Percentiles rank a stretch among this genome's conserved stretches.
These are phyloP conservation scores for Enteromius viviparus DNA, from an alignment of 2,797 vertebrate species.

Conservation along the genomic window DNA sequence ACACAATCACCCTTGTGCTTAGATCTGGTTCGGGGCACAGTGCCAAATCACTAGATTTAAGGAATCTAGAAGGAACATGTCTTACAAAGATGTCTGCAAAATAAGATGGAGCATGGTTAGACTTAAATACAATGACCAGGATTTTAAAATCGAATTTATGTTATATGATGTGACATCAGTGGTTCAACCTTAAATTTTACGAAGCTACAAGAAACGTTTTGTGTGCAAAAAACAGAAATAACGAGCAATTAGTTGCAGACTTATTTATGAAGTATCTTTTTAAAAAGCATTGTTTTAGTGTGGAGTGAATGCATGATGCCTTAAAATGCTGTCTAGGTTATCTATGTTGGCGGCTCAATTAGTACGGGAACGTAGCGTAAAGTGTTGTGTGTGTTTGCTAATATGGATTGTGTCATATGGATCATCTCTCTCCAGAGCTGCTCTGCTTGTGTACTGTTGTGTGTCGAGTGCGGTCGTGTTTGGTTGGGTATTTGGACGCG, in stretches of 20 bases:
- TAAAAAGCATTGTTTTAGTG: background rate
- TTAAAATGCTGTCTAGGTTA: background rate
- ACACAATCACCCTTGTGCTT: no score
- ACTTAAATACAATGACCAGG: no score
- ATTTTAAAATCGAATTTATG: no score
- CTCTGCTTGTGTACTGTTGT: constrained; percentile 5
- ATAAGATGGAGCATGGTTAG: no score
- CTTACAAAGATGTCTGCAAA: no score
- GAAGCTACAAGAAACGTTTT: no score
- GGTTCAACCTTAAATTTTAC: no score
- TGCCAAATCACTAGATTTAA: no score
- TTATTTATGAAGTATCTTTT: background rate
- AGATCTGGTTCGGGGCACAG: no score
- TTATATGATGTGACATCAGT: no score
- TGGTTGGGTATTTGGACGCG: constrained; percentile 6
- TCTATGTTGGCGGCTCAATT: background rate
- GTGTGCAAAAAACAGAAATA: no score
- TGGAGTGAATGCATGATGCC: background rate
- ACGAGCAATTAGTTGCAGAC: background rate
- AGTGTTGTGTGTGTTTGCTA: constrained; percentile 1
- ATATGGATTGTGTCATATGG: background rate
- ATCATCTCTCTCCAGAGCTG: constrained; percentile 33
- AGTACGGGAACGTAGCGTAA: background rate
- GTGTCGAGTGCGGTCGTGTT: background rate
- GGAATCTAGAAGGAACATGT: no score